Conservation (phyloP, 2,113 vertebrate genomes). For the Ramphastos sulfuratus region DNA sequence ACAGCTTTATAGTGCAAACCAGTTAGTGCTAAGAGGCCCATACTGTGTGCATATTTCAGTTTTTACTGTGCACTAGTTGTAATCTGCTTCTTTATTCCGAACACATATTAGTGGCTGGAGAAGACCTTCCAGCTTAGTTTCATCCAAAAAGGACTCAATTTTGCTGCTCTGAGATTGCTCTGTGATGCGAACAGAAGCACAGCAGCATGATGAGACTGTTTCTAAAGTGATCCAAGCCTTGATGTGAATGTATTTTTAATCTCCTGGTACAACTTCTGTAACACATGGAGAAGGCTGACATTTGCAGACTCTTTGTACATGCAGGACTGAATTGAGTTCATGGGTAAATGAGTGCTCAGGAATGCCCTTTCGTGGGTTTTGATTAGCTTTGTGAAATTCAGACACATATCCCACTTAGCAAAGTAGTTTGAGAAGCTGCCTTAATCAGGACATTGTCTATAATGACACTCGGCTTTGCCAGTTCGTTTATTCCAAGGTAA, state of each 20-base stretch:
- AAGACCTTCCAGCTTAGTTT: not conserved
- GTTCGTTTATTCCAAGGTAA: not conserved
- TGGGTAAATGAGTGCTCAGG: not conserved
- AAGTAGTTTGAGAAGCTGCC: not conserved
- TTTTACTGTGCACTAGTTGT: not conserved
- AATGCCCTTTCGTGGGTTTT: not conserved
- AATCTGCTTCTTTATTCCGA: not conserved
- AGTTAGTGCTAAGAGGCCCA: not conserved
- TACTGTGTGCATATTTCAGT: not conserved
- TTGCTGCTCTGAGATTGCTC: not conserved
- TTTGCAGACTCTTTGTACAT: not conserved
- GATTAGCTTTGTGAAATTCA: not conserved
- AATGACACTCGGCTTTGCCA: not conserved
- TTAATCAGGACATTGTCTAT: not conserved
- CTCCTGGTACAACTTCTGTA: not conserved
- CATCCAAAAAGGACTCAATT: not conserved
- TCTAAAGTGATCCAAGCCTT: slow-evolving; percentile 5
- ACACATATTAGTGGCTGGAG: not conserved
- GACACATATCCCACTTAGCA: not conserved
- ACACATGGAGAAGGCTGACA: not conserved
- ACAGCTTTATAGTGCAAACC: not conserved
- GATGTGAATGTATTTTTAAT: slow-evolving; percentile 2
- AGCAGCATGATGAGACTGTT: not conserved
- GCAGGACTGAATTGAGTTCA: not conserved
- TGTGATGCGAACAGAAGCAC: not conserved